Percentiles rank a stretch among this genome's conserved stretches.
These are phyloP conservation scores for Cyclura pinguis DNA, from an alignment of 2,797 vertebrate genomes.

Conservation along the genomic window DNA sequence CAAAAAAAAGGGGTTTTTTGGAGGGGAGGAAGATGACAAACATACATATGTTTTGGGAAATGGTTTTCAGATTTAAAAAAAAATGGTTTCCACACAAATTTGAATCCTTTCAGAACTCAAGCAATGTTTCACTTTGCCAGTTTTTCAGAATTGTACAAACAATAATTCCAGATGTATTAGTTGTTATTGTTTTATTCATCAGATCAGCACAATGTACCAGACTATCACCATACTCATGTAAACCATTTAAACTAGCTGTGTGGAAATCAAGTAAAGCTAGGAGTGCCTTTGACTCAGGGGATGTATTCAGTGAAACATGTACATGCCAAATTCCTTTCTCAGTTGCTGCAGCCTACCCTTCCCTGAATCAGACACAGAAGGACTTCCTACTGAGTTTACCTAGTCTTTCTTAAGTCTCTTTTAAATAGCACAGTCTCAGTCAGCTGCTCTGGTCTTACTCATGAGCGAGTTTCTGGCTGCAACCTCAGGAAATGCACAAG, in stretches of 20 bases:
- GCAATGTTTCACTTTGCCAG: background rate
- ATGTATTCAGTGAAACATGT: background rate
- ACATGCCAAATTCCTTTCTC: background rate
- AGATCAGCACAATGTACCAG: background rate
- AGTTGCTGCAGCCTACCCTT: background rate
- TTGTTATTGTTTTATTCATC: background rate
- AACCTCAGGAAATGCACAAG: background rate
- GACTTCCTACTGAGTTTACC: background rate
- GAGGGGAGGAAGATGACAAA: background rate
- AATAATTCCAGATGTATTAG: background rate
- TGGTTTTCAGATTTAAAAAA: background rate
- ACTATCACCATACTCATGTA: background rate
- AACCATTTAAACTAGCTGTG: background rate
- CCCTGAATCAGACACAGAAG: constrained; percentile 20
- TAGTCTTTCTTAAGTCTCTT: background rate
- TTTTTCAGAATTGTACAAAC: background rate
- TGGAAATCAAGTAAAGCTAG: background rate
- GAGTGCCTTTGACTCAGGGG: background rate
- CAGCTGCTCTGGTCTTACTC: background rate
- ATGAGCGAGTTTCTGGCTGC: background rate
- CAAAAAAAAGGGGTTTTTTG: background rate
- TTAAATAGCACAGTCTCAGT: background rate
- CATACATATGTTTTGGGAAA: background rate
- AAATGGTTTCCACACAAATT: background rate
- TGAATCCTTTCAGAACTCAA: background rate